These are phyloP conservation scores for Stercorarius parasiticus DNA, from an alignment of 2,113 vertebrate species.

Conservation along the genomic window DNA sequence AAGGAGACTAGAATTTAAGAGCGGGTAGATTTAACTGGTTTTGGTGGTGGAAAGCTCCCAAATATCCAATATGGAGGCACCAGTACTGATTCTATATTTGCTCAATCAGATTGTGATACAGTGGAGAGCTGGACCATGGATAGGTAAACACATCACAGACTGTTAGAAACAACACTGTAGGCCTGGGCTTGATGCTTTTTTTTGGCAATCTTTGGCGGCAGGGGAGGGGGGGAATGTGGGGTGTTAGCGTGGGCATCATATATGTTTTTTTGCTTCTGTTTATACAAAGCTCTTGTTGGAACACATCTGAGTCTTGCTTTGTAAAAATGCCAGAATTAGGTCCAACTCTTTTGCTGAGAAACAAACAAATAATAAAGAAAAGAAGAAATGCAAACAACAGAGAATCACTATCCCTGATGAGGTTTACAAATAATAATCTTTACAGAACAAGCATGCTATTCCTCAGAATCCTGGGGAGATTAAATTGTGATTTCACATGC, in stretches of 20 bases:
- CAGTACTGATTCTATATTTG: background rate
- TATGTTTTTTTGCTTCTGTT: background rate
- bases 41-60: background rate
- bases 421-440: background rate
- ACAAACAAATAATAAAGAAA: background rate
- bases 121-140: accelerated
- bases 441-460: background rate
- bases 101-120: background rate
- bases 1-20: background rate
- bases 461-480: background rate
- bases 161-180: background rate
- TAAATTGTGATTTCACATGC: background rate
- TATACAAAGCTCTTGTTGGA: background rate
- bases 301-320: background rate
- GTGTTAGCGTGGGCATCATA: background rate
- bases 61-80: background rate
- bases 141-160: background rate
- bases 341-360: background rate
- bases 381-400: background rate
- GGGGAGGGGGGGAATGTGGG: background rate
- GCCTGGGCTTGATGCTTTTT: background rate
- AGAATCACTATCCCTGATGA: background rate
- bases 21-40: background rate
- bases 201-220: background rate
- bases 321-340: background rate